Evolutionary conservation across 2,888 invertebrate genomes (phyloP), one percentile per base, ranked within the genome.

Genomic region (Hemistola chrysoprasaria): DNA sequence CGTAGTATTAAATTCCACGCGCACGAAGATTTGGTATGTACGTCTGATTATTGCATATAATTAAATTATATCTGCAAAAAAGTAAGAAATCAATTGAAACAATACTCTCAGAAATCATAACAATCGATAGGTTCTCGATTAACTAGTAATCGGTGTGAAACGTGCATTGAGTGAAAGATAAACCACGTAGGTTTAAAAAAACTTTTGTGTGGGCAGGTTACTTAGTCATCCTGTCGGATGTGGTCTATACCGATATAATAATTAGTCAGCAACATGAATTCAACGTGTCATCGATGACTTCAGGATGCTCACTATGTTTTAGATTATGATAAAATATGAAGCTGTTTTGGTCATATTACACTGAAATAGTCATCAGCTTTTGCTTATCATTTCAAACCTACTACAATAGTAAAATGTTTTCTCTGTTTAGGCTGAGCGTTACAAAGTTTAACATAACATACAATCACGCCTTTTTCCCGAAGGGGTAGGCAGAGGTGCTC

Each of bases 111-210:
- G 25, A 38, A 44, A 49, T 47, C 47, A 24, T 11, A 6, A 44
- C 37, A 34, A 50, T 49, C 47, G 40, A 40, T 27, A 34, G 8
- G 34, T 22, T 25, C 25, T 30, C 27, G 47, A 51, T 51, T 51
- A 41, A 25, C n/a, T n/a, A n/a, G n/a, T 33, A 43, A 49, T 53
- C 46, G 45, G 42, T 48, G 23, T 22, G 35, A 39, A 44, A 53
- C 53, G 59, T 56, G 53, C 47, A 45, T 29, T 33, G 24, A 25
- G 31, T 10, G 30, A 22, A 23, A 10, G 55, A 57, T 57, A 43
- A 35, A 45, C 36, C 59, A 59, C 59, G 59, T 53, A 30, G 4
- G 40, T 33, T 6, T 27, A 32, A 37, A 22, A 35, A 22, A 35
- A 31, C 35, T 34, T 32, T 21, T 30, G 45, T 40, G 9, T 32